Evolutionary conservation across 1,140 invertebrate genomes (phyloP).

Genomic region (Halictus rubicundus): DNA sequence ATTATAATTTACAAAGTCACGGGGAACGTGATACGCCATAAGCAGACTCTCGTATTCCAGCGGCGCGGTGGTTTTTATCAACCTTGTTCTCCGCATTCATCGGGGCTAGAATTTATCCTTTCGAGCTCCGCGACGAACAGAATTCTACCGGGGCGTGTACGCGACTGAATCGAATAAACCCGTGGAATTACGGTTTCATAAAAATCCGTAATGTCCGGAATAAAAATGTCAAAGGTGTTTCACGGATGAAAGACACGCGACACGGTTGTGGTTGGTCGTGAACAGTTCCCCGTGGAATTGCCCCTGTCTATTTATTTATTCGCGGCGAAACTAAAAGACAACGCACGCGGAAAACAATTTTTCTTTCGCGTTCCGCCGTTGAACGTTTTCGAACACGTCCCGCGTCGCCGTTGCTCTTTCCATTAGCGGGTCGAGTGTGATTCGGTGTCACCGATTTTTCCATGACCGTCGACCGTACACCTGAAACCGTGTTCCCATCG

Average conservation of each 20-base stretch:
- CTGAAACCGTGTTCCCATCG: not conserved
- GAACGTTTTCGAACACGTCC: not conserved
- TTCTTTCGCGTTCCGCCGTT: not conserved
- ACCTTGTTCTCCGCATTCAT: not conserved
- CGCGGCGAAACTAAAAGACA: slow-evolving; percentile 3
- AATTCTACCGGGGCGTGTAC: slow-evolving; percentile 5
- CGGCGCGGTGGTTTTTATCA: no score
- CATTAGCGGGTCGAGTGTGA: slow-evolving; percentile 20
- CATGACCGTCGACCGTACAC: not conserved
- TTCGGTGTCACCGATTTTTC: slow-evolving; percentile 16
- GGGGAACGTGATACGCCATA: no score
- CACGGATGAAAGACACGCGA: slow-evolving; percentile 30
- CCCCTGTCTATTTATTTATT: slow-evolving; percentile 29
- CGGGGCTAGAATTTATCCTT: slow-evolving; percentile 5
- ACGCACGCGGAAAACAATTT: not conserved
- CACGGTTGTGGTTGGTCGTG: not conserved
- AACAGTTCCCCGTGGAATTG: slow-evolving; percentile 14
- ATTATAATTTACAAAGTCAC: no score
- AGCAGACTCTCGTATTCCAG: no score
- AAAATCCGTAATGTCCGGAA: slow-evolving; percentile 36
- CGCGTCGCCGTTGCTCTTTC: slow-evolving; percentile 9
- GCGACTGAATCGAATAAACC: slow-evolving; percentile 26
- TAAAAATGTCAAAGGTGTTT: slow-evolving; percentile 45
- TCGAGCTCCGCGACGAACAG: not conserved
- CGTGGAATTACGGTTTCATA: slow-evolving; percentile 38